These are phyloP conservation scores for Thalassoma bifasciatum DNA, from an alignment of 2,113 vertebrate genomes.

Conservation along the genomic window DNA sequence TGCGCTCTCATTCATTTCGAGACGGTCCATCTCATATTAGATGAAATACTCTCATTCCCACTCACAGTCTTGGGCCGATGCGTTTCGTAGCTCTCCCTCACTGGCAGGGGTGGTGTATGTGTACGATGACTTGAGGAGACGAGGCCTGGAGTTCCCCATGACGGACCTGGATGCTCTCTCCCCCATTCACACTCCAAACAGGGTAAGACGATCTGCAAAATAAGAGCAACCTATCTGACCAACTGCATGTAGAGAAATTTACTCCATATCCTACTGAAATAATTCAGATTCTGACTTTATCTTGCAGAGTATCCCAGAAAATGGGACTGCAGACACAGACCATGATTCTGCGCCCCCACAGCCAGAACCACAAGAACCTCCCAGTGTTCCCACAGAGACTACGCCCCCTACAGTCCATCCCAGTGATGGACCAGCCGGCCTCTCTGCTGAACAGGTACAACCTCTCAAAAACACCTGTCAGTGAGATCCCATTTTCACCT, in stretches of 20 bases:
- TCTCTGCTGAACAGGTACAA: conserved; percentile 89
- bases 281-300: conserved; percentile 1
- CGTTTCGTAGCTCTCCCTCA: conserved; percentile 93
- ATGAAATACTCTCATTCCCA: background rate
- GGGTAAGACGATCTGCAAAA: conserved; percentile 80
- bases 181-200: conserved; percentile 96
- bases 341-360: conserved; percentile 8
- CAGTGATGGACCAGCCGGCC: conserved; percentile 65
- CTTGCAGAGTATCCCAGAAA: conserved; percentile 87
- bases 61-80: conserved; percentile 94
- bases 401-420: conserved; percentile 27
- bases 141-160: conserved; percentile 97
- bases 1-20: background rate
- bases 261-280: background rate
- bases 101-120: conserved; percentile 92
- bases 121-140: conserved; percentile 93
- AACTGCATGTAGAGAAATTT: conserved; percentile 8
- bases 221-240: background rate
- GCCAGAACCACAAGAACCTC: conserved; percentile 37
- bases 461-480: background rate
- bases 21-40: background rate
- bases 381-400: conserved; percentile 33
- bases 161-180: conserved; percentile 97
- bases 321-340: conserved; percentile 56
- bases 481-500: background rate